Evolutionary conservation across 1,140 invertebrate species (phyloP).

Genomic region (Xylocopa sonorina): DNA sequence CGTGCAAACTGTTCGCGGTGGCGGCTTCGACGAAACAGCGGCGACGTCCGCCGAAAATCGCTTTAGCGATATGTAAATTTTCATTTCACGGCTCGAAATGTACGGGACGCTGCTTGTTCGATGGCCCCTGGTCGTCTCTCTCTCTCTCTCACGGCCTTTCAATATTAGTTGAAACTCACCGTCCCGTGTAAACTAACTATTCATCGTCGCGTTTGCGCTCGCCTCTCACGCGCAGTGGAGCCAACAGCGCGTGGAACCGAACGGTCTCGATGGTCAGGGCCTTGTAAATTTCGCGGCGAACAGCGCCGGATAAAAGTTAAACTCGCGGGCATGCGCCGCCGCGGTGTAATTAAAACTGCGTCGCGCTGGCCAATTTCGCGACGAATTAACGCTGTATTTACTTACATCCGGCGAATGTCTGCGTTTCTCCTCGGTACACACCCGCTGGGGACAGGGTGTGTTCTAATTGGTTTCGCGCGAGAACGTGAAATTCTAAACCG

Average conservation of each 20-base stretch:
- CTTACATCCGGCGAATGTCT: neutral
- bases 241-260: neutral
- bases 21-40: too few species aligned
- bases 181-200: slow-evolving; percentile 35
- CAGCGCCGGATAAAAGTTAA: slow-evolving; percentile 14
- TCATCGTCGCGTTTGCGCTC: slow-evolving; percentile 25
- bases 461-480: too few species aligned
- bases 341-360: slow-evolving; percentile 23
- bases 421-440: too few species aligned
- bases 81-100: slow-evolving; percentile 4
- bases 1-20: neutral
- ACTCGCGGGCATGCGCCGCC: neutral
- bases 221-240: neutral
- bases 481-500: too few species aligned
- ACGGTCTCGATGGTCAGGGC: slow-evolving; percentile 1
- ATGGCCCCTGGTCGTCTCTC: neutral
- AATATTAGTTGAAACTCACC: slow-evolving; percentile 27
- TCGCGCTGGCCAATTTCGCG: neutral
- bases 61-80: slow-evolving; percentile 32
- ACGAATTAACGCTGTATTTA: slow-evolving; percentile 14
- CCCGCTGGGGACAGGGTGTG: too few species aligned
- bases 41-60: neutral
- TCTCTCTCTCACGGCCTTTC: neutral
- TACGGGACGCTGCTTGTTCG: neutral
- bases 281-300: neutral